These are phyloP conservation scores for Mobula birostris DNA, from an alignment of 2,113 vertebrate genomes.

Conservation along the genomic window DNA sequence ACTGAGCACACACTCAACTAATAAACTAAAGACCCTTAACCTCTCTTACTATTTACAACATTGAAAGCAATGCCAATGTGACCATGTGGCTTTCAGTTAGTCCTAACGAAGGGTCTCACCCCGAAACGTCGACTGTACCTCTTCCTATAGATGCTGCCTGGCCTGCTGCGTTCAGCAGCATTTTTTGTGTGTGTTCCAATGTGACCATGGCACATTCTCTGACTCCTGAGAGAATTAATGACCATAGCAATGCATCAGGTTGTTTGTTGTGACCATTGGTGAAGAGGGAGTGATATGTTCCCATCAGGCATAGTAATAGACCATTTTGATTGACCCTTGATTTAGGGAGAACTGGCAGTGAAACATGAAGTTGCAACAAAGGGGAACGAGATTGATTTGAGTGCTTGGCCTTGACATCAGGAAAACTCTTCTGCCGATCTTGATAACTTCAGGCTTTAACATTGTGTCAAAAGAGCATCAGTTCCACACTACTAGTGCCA, in stretches of 20 bases:
- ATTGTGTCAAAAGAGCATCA: too few relatives aligned
- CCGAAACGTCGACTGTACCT: too few relatives aligned
- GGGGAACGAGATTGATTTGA: too few relatives aligned
- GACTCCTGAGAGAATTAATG: background rate
- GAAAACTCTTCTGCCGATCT: background rate
- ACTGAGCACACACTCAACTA: background rate
- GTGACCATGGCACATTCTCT: background rate
- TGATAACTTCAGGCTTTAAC: too few relatives aligned
- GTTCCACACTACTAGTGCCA: background rate
- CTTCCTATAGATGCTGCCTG: too few relatives aligned
- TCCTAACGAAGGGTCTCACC: too few relatives aligned
- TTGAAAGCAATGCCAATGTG: background rate
- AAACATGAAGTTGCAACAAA: background rate
- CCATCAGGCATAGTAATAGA: background rate
- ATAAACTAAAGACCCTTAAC: background rate
- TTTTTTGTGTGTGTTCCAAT: background rate
- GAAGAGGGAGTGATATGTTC: background rate
- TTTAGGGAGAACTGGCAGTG: background rate
- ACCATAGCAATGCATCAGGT: background rate
- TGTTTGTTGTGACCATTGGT: background rate
- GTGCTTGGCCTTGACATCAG: background rate
- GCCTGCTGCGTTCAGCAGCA: too few relatives aligned
- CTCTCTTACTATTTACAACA: background rate
- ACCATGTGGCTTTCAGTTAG: background rate
- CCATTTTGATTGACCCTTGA: background rate